These are phyloP conservation scores for Hypsopygia costalis DNA, from an alignment of 2,888 invertebrate species.

Conservation along the genomic window DNA sequence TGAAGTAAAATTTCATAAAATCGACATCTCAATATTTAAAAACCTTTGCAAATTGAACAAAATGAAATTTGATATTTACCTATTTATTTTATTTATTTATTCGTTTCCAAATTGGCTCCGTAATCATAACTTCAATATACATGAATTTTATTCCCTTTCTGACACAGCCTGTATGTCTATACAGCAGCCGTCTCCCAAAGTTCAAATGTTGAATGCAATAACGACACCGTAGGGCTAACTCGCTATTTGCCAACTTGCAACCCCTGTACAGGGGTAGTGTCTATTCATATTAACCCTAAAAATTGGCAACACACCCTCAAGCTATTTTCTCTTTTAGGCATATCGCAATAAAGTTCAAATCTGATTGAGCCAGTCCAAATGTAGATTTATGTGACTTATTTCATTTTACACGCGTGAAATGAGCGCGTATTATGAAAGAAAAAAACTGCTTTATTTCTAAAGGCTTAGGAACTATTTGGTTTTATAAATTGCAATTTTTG, in stretches of 20 bases:
- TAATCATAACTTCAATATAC: too few relatives aligned
- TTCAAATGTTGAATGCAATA: slow-evolving; percentile 50
- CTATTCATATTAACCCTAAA: slow-evolving; percentile 65
- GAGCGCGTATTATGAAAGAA: slow-evolving; percentile 49
- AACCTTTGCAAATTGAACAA: too few relatives aligned
- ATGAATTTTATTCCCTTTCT: too few relatives aligned
- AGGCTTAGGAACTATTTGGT: slow-evolving; percentile 45
- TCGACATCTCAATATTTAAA: too few relatives aligned
- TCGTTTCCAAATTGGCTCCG: too few relatives aligned
- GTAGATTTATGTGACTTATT: slow-evolving; percentile 73
- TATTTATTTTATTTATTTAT: too few relatives aligned
- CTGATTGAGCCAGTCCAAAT: slow-evolving; percentile 2
- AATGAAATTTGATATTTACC: too few relatives aligned
- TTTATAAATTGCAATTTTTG: slow-evolving; percentile 15
- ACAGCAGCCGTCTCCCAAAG: too few relatives aligned
- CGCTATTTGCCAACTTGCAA: slow-evolving; percentile 65
- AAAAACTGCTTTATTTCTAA: slow-evolving; percentile 55
- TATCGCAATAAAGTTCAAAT: slow-evolving; percentile 18
- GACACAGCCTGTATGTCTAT: too few relatives aligned
- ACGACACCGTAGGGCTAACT: slow-evolving; percentile 64
- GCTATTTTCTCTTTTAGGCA: slow-evolving; percentile 37
- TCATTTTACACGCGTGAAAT: slow-evolving; percentile 74
- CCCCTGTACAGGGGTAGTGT: slow-evolving; percentile 56
- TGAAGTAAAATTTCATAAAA: too few relatives aligned
- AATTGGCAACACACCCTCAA: slow-evolving; percentile 36